A percentile compares a stretch with the other conserved stretches of the same genome.
These are phyloP conservation scores for Sebastolobus altivelis DNA, from an alignment of 2,797 vertebrate genomes.

Conservation along the genomic window DNA sequence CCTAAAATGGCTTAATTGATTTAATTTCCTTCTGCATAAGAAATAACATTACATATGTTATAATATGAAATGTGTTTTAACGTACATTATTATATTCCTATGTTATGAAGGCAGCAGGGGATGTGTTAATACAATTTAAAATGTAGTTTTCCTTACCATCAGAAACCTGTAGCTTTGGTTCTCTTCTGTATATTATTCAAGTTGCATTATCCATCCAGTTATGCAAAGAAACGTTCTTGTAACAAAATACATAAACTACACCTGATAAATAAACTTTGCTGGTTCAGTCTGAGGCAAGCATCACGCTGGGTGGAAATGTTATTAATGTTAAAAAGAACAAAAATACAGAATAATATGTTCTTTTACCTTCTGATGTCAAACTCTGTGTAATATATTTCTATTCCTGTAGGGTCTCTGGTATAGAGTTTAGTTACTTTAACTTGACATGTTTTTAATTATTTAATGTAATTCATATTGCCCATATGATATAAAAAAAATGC, in stretches of 20 bases:
- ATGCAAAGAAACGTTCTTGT: neutral
- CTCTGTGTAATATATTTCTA: neutral
- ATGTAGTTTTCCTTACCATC: neutral
- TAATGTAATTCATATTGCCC: neutral
- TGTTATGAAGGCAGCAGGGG: neutral
- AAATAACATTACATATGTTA: neutral
- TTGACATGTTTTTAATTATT: neutral
- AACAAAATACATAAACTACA: neutral
- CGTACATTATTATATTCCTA: neutral
- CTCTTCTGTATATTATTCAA: neutral
- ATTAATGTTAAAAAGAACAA: neutral
- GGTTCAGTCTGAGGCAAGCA: neutral
- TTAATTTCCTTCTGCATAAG: slow-evolving; percentile 8
- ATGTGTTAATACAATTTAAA: slow-evolving; percentile 11
- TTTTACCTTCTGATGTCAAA: neutral
- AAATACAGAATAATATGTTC: neutral
- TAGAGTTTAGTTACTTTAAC: neutral
- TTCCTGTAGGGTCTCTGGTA: neutral
- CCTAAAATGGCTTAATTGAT: slow-evolving; percentile 28
- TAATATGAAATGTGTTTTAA: neutral
- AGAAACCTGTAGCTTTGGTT: slow-evolving; percentile 2
- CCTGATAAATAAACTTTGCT: neutral
- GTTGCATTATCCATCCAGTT: neutral
- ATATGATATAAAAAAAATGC: neutral
- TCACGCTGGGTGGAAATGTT: neutral